phyloP scores from a whole-genome alignment of 2,888 invertebrate genomes.

The Geophilus truncorum region DNA sequence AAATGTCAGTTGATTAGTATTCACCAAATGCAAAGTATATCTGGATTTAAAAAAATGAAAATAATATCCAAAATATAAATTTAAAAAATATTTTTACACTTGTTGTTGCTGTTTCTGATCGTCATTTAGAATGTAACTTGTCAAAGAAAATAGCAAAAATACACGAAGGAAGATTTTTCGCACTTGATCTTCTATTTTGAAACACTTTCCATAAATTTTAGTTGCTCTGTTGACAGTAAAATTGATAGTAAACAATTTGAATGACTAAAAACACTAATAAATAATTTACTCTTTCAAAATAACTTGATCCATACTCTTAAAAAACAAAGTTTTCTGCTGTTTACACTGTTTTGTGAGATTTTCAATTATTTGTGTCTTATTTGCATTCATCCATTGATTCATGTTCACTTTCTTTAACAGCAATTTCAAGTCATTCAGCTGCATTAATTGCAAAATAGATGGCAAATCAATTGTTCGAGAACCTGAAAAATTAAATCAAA shows the following conservation, averaged over 20 bases:
- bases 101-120: constrained; percentile 42
- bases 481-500: neutral
- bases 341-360: neutral
- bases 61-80: neutral
- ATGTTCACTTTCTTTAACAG: neutral
- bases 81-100: constrained; percentile 31
- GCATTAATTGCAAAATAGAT: constrained; percentile 29
- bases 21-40: constrained; percentile 49
- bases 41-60: too few species aligned
- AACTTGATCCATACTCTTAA: neutral
- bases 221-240: constrained; percentile 39
- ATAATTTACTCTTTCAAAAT: neutral
- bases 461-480: neutral
- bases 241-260: neutral
- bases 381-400: neutral
- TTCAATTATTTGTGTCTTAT: neutral
- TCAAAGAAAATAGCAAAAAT: constrained; percentile 50
- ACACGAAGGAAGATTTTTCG: constrained; percentile 50
- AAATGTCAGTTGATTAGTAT: constrained; percentile 50
- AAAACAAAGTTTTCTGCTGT: neutral
- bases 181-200: constrained; percentile 45
- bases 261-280: neutral
- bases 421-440: neutral
- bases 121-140: constrained; percentile 43
- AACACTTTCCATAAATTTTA: constrained; percentile 45